Base-by-base conservation (phyloP, 2,113 vertebrate species). In the Perccottus glenii region DNA sequence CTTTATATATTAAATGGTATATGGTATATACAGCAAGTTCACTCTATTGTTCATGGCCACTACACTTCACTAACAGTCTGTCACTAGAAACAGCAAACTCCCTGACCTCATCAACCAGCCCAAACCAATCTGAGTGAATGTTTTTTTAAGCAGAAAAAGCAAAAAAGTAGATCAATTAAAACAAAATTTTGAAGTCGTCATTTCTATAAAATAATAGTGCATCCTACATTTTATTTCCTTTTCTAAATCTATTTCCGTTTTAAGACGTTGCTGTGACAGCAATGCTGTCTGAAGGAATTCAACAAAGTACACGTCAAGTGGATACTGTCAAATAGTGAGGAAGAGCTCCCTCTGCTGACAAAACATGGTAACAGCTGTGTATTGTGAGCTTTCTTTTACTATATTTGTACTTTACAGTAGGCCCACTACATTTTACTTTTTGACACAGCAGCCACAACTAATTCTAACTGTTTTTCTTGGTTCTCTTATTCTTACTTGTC, bases 61-160 rank as follows among this genome's bases (percentile, higher is more conserved):
- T 40, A 16, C 60, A 60, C 2, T 84, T 16, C n/a, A n/a, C n/a
- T n/a, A n/a, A n/a, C n/a, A 58, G 70, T 35, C 50, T 81, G 7
- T 62, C 67, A 89, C 89, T 5, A 84, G 72, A 66, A 80, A 83
- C 57, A 38, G 15, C 14, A 68, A 77, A 70, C 78, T 91, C 45
- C 86, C 76, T 1, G 78, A 89, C 38, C 59, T 73, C 14, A 77
- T 88, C 67, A 80, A 48, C 8, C 62, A 89, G 57, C 60, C 60
- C 7, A 82, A 77, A 70, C 53, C 64, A 10, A 64, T 90, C 42
- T 73, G 65, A 72, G 12, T 82, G 89, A 88, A 46, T 45, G 59
- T 55, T 1, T 1, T 9, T 43, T 14, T 43, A 14, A 55, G 12
- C 53, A 12, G 14, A 9, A 11, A 33, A 6, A 59, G 15, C 9